Conservation (phyloP, 2,113 vertebrate species). For the Sorex araneus region DNA sequence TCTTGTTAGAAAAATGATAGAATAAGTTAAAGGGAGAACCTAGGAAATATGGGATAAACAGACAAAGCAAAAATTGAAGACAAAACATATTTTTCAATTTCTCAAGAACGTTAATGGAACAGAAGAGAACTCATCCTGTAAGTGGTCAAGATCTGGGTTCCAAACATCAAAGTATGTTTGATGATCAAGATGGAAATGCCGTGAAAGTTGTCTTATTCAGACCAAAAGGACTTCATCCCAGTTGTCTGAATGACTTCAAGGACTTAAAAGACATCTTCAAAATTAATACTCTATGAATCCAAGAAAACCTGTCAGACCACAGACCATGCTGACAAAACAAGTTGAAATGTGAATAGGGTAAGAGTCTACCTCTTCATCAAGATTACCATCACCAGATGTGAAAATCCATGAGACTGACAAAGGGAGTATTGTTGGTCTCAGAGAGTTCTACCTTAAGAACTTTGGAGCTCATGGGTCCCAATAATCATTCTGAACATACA, state of each 20-base stretch:
- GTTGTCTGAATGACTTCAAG: slow-evolving; percentile 1
- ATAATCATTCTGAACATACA: not conserved
- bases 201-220: not conserved
- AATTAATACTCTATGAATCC: slow-evolving; percentile 25
- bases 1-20: slow-evolving; percentile 48
- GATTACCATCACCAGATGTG: not conserved
- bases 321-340: not conserved
- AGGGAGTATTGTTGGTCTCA: not conserved
- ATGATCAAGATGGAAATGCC: not conserved
- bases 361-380: not conserved
- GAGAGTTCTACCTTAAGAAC: not conserved
- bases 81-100: not conserved
- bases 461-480: not conserved
- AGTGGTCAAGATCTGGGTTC: not conserved
- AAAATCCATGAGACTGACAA: not conserved
- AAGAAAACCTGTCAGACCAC: not conserved
- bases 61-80: slow-evolving; percentile 31
- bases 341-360: not conserved
- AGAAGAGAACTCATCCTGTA: not conserved
- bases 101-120: not conserved
- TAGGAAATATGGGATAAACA: slow-evolving; percentile 16
- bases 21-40: not conserved
- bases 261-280: slow-evolving; percentile 5
- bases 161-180: not conserved
- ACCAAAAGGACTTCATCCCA: not conserved